These are phyloP conservation scores for Criorhina ranunculi DNA, from an alignment of 2,888 invertebrate species.

Conservation along the genomic window DNA sequence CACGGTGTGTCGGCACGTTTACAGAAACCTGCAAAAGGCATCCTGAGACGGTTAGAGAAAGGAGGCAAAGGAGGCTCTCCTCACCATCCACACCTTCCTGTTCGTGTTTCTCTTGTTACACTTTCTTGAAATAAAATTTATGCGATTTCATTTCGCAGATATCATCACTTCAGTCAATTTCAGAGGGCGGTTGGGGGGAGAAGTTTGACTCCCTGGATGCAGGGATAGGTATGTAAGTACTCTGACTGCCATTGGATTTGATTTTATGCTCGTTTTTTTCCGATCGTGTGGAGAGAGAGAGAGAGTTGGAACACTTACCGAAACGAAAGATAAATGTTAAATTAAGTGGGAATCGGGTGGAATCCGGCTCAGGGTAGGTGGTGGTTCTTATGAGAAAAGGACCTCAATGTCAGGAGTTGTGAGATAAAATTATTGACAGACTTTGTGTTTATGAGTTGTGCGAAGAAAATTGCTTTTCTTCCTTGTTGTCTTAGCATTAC, in stretches of 20 bases:
- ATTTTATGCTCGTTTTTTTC: conserved; percentile 44
- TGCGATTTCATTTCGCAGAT: conserved; percentile 75
- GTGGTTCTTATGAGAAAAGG: conserved; percentile 7
- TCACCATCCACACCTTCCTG: conserved; percentile 7
- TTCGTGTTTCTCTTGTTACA: conserved; percentile 57
- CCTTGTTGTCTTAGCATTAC: conserved; percentile 38
- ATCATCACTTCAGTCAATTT: conserved; percentile 75
- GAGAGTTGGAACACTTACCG: conserved; percentile 42
- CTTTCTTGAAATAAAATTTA: conserved; percentile 68
- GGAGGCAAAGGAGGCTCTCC: too few relatives aligned
- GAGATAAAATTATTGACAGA: conserved; percentile 65
- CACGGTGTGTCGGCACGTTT: conserved; percentile 72
- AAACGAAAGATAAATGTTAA: conserved; percentile 69
- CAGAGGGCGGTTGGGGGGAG: too few relatives aligned
- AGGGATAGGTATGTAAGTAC: conserved; percentile 4
- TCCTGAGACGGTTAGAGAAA: conserved; percentile 26
- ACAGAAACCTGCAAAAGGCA: conserved; percentile 58
- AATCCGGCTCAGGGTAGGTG: neutral
- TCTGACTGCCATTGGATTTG: conserved; percentile 42
- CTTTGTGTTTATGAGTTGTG: conserved; percentile 50
- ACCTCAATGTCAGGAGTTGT: neutral
- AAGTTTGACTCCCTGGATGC: conserved; percentile 30
- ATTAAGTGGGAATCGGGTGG: conserved; percentile 61
- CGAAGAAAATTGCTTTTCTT: conserved; percentile 60
- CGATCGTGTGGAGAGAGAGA: conserved; percentile 17